Base-by-base conservation (phyloP, 2,888 invertebrate species). In the Tuta absoluta region DNA sequence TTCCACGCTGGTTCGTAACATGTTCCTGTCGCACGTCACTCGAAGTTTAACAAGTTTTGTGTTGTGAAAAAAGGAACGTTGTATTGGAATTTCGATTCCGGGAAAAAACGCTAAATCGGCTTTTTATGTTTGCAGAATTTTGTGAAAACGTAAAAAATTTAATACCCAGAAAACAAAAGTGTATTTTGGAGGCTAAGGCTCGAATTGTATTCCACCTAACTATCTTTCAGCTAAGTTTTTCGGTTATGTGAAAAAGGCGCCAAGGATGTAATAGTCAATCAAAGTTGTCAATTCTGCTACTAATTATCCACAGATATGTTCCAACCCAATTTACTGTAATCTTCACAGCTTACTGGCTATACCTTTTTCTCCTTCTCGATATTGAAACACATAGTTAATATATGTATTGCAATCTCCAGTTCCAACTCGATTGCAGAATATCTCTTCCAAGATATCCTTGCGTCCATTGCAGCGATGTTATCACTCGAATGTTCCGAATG, bases 41-140 rank as follows among this genome's bases (percentile, higher is more conserved):
- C 51, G 12, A 23, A 23, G 23, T 51, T 51, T 51, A 51, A 51
- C 51, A 51, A 21, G 51, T 51, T 21, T 51, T 19, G 48, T 48
- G 19, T 51, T 51, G 51, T 23, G 51, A 3, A 51, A 51, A 51
- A 51, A 12, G 48, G n/a, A 48, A 48, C 21, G 19, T 51, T 19
- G 1, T 21, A 21, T 51, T 23, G 10, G 21, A 10, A 19, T 21
- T 10, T 51, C 21, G 21, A n/a, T 51, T 51, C 51, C 10, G 11
- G 51, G 51, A 51, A 51, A 51, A 11, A 21, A 23, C 7, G 19
- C 19, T 33, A 33, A 41, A 41, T 41, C 12, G 41, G 41, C 41
- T 41, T 41, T 41, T 14, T 41, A 0, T 41, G 14, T 41, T 41
- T 14, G 5, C 41, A 14, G 41, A 41, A 14, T 14, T 41, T 14